Base-by-base conservation (phyloP, 2,888 invertebrate genomes). In the Lithophane leautieri region DNA sequence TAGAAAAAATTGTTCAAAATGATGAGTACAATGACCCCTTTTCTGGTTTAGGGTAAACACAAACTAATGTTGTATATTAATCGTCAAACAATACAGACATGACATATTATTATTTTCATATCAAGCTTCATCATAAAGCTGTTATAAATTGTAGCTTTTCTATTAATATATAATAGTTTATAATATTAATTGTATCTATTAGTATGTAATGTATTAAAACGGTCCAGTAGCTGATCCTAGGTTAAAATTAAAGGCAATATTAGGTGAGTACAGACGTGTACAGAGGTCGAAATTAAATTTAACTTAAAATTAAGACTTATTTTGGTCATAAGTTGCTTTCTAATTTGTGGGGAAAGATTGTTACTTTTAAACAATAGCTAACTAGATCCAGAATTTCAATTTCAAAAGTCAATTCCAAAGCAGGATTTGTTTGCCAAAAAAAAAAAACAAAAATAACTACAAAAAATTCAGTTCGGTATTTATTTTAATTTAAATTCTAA, bases 131-230 rank as follows among this genome's bases (percentile, higher is more conserved):
- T 47, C 47, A 22, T 66, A 63, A 52, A 50, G 70, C 88, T 88
- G 87, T 88, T 86, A 82, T 79, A 81, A 81, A 79, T 76, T 68
- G 83, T 89, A 89, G 87, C 87, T 89, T 90, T 89, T 89, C 89
- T 85, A 58, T 62, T 47, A 44, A 34, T 34, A 34, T 34, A 34
- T 34, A 22, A 2, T 82, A 79, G 42, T 67, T 67, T 69, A 77
- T 69, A 63, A 73, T 60, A 71, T 73, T 76, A 75, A 72, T 70
- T 69, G 70, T 85, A 85, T 61, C 71, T 71, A 63, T 66, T 73
- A 82, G 70, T 22, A 69, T 62, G 74, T 76, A 67, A 70, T 63
- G 80, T 73, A 74, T 78, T 28, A 75, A 62, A 77, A 84, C 40
- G 81, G 90, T 89, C 88, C 88, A 89, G 81, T 88, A 88, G 83